Conservation (phyloP, 2,888 invertebrate species). For the Caenorhabditis sinica region DNA sequence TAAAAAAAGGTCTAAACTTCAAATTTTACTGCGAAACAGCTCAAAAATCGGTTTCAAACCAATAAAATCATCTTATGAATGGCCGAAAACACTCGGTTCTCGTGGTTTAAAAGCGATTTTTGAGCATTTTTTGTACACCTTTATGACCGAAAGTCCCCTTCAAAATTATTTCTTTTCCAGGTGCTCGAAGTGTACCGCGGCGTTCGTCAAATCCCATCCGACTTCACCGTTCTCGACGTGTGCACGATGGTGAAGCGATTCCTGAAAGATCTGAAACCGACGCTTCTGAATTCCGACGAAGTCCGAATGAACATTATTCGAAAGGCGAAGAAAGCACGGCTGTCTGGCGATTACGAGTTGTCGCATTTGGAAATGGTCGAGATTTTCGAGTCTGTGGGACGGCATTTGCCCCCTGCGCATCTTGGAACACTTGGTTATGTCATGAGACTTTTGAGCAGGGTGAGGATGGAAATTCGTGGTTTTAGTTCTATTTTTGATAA, state of each 20-base stretch:
- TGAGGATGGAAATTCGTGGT: too few species aligned
- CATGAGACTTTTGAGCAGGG: constrained; percentile 59
- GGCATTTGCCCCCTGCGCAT: constrained; percentile 42
- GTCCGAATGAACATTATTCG: constrained; percentile 49
- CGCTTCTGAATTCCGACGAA: constrained; percentile 50
- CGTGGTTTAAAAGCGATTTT: too few species aligned
- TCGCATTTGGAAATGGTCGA: constrained; percentile 45
- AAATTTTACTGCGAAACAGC: too few species aligned
- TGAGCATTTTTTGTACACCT: too few species aligned
- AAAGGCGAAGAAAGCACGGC: constrained; percentile 36
- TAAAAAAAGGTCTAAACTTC: too few species aligned
- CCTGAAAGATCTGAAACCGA: constrained; percentile 68
- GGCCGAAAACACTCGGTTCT: too few species aligned
- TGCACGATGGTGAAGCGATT: constrained; percentile 78
- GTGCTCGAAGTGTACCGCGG: constrained; percentile 69
- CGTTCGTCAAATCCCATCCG: constrained; percentile 64
- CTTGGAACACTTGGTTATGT: constrained; percentile 73
- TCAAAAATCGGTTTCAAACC: too few species aligned
- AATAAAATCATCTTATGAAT: too few species aligned
- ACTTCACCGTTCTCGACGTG: constrained; percentile 73
- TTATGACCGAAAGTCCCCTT: too few species aligned
- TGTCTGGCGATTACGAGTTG: constrained; percentile 42
- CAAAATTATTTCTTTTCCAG: too few species aligned
- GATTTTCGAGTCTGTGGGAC: constrained; percentile 28
- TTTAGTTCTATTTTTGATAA: too few species aligned